Evolutionary conservation across 2,888 invertebrate genomes (phyloP).

Genomic region (Altica lythri): DNA sequence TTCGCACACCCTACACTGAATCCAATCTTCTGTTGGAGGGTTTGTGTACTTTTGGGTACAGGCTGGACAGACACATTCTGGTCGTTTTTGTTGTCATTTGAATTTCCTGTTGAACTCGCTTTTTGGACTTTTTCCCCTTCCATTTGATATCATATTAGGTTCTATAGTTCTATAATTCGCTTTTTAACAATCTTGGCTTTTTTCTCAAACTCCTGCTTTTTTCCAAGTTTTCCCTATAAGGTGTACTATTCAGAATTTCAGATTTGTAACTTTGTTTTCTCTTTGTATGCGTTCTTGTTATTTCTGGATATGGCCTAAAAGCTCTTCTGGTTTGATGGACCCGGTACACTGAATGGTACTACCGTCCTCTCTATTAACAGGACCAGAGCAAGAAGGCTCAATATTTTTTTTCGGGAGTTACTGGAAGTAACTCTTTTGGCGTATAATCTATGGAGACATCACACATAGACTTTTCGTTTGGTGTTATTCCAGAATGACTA

Average conservation of each 20-base stretch:
- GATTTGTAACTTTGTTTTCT: too few relatives aligned
- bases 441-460: neutral
- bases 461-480: neutral
- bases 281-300: slow-evolving; percentile 1
- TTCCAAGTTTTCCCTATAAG: too few relatives aligned
- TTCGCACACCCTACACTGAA: slow-evolving; percentile 6
- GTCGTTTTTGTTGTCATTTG: neutral
- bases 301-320: neutral
- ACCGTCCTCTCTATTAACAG: neutral
- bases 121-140: neutral
- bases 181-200: neutral
- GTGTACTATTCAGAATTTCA: too few relatives aligned
- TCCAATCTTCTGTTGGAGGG: slow-evolving; percentile 4
- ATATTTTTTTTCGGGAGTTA: neutral
- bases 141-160: neutral
- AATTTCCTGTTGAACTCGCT: neutral
- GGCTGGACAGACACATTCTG: neutral
- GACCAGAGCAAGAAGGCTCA: neutral
- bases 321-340: slow-evolving; percentile 1
- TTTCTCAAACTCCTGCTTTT: neutral
- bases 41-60: slow-evolving; percentile 1
- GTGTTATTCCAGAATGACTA: neutral
- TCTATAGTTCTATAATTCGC: neutral
- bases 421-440: neutral
- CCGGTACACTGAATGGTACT: neutral